A percentile compares a stretch with the other conserved stretches of the same genome.
phyloP scores from a whole-genome alignment of 2,888 invertebrate genomes.

The Quadroppia sp. region DNA sequence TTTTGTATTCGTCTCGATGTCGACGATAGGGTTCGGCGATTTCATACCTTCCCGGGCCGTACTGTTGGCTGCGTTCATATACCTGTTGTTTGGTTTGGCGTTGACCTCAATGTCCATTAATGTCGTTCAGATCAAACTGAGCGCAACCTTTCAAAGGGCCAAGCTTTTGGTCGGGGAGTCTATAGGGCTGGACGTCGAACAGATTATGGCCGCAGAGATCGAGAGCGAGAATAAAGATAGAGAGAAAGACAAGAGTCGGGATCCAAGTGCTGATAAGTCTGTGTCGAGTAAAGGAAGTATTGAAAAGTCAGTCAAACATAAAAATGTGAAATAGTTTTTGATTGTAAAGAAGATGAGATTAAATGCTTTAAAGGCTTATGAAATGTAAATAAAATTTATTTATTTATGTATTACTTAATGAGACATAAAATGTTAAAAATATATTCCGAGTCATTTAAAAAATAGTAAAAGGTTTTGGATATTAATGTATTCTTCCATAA shows the following conservation, averaged over 20 bases:
- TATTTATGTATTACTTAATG: too few species aligned
- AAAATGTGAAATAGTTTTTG: too few species aligned
- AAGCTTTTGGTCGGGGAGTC: constrained; percentile 42
- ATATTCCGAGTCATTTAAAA: too few species aligned
- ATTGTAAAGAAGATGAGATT: too few species aligned
- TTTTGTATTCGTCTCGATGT: constrained; percentile 94
- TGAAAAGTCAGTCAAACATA: too few species aligned
- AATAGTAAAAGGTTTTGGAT: too few species aligned
- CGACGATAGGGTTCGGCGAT: constrained; percentile 75
- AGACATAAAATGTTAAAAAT: too few species aligned
- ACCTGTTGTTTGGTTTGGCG: constrained; percentile 88
- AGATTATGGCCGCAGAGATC: not conserved
- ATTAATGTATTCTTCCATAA: too few species aligned
- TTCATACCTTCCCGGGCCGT: constrained; percentile 61
- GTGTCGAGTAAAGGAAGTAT: not conserved
- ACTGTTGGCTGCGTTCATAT: constrained; percentile 87
- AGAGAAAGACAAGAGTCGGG: not conserved
- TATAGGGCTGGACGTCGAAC: constrained; percentile 40
- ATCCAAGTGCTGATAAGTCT: not conserved
- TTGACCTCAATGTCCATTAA: constrained; percentile 96
- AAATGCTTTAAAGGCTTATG: too few species aligned
- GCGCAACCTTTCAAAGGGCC: constrained; percentile 42
- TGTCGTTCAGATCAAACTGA: constrained; percentile 68
- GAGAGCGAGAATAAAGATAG: not conserved
- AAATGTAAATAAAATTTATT: too few species aligned